Conservation (phyloP, 2,888 invertebrate genomes). For the Epiblema foenella region DNA sequence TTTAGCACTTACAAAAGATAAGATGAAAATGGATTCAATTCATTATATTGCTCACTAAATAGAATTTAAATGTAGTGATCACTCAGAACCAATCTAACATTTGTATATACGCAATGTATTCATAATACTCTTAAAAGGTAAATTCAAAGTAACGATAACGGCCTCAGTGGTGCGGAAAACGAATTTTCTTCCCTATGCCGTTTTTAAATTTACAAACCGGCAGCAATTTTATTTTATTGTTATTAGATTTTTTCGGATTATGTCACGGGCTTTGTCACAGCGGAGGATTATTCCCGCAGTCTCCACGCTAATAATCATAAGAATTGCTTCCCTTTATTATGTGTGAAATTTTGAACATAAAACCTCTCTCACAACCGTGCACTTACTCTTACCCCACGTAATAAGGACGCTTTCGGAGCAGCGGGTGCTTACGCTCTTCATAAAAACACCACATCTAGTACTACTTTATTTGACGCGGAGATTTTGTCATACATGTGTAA, state of each 20-base stretch:
- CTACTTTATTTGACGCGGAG: constrained; percentile 68
- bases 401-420: constrained; percentile 62
- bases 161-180: constrained; percentile 78
- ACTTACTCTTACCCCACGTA: constrained; percentile 53
- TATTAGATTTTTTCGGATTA: constrained; percentile 85
- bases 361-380: constrained; percentile 54
- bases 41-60: constrained; percentile 31
- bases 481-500: constrained; percentile 72
- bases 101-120: constrained; percentile 53
- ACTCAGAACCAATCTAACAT: constrained; percentile 55
- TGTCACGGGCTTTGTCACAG: constrained; percentile 80
- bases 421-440: constrained; percentile 57
- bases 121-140: constrained; percentile 68
- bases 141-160: constrained; percentile 82
- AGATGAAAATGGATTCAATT: constrained; percentile 47
- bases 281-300: constrained; percentile 82
- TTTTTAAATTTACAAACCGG: constrained; percentile 83
- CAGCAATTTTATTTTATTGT: constrained; percentile 85
- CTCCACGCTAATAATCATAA: constrained; percentile 84
- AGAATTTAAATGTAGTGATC: constrained; percentile 16
- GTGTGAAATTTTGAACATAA: constrained; percentile 82
- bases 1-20: constrained; percentile 66
- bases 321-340: constrained; percentile 83
- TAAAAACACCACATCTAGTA: constrained; percentile 67
- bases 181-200: constrained; percentile 79